Evolutionary conservation across 1,140 invertebrate species (phyloP), one percentile per base, ranked within the genome.

Genomic region (Halesus radiatus): DNA sequence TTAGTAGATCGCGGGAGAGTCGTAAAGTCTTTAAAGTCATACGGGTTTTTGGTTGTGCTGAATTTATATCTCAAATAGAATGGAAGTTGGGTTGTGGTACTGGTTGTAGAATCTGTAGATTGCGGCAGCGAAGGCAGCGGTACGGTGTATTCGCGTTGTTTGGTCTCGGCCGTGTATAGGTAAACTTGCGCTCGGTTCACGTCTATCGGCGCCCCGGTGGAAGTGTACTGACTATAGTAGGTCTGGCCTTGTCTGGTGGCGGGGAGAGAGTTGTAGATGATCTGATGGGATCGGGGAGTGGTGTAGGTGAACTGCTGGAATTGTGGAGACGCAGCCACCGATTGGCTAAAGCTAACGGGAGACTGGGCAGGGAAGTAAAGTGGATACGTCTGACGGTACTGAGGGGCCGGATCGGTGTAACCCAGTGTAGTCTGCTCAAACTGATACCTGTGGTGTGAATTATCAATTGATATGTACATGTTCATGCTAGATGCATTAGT

Each of bases 21-120:
- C 5, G 84, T 83, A 80, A 88, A 91, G 77, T 90, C 88, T 84
- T 91, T 87, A 82, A 91, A 91, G 82, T 90, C 88, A 84, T 91
- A 91, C 10, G 90, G 90, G 74, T 87, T 91, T 84, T 86, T 89
- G 15, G 89, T 90, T 26, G 89, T 87, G 5, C 87, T 87, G 68
- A 89, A 85, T 8, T 88, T 89, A 81, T 88, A 89, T 84, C 86
- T 87, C 81, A 87, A 87, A 73, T 76, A 88, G 80, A 50, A 86
- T 84, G 83, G 87, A 0, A 73, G 62, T 37, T 58, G 45, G 26
- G 80, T 77, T 0, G 75, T 80, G 1, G 78, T 58, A 15, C 66
- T 64, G 18, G 80, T 76, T 18, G 81, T 75, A 10, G 81, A 54
- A 50, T 73, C 26, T 15, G 76, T 74, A 6, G 80, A 76, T 10